Percentiles rank a stretch among this genome's conserved stretches.
phyloP scores from a whole-genome alignment of 2,888 invertebrate genomes.

The Lomographa bimaculata region DNA sequence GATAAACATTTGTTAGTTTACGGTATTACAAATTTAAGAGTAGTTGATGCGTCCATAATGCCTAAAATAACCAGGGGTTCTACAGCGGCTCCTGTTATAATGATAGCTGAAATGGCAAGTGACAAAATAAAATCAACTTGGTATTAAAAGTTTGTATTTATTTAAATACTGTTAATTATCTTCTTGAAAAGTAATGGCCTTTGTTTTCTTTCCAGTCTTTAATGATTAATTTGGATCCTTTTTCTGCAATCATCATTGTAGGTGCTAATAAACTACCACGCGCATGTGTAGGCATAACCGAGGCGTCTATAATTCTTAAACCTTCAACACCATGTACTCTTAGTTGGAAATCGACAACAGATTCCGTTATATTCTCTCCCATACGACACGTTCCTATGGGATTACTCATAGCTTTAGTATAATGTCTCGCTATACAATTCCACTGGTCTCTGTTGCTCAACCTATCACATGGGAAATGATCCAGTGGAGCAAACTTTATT shows the following conservation, averaged over 20 bases:
- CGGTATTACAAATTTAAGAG: slow-evolving; percentile 63
- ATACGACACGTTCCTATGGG: slow-evolving; percentile 77
- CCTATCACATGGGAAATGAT: slow-evolving; percentile 73
- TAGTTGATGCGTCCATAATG: slow-evolving; percentile 73
- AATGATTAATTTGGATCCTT: slow-evolving; percentile 67
- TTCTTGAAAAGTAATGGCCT: slow-evolving; percentile 55
- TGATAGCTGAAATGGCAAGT: slow-evolving; percentile 79
- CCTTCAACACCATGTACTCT: slow-evolving; percentile 74
- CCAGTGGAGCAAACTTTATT: slow-evolving; percentile 70
- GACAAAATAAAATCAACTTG: slow-evolving; percentile 75
- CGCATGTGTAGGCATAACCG: slow-evolving; percentile 75
- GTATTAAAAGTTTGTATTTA: slow-evolving; percentile 57
- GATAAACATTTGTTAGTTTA: slow-evolving; percentile 63
- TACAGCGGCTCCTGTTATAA: slow-evolving; percentile 72
- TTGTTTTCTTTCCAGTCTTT: slow-evolving; percentile 76
- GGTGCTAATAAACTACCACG: slow-evolving; percentile 68
- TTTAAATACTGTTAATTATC: slow-evolving; percentile 43
- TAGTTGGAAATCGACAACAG: slow-evolving; percentile 70
- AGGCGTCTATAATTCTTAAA: slow-evolving; percentile 71
- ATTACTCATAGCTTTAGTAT: slow-evolving; percentile 72
- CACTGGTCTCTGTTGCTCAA: slow-evolving; percentile 72
- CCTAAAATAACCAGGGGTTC: slow-evolving; percentile 75
- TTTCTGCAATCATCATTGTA: slow-evolving; percentile 78
- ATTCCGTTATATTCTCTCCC: slow-evolving; percentile 66
- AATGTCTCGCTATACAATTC: slow-evolving; percentile 77